Evolutionary conservation across 2,888 invertebrate genomes (phyloP).

Genomic region (Cremastinae sp.): DNA sequence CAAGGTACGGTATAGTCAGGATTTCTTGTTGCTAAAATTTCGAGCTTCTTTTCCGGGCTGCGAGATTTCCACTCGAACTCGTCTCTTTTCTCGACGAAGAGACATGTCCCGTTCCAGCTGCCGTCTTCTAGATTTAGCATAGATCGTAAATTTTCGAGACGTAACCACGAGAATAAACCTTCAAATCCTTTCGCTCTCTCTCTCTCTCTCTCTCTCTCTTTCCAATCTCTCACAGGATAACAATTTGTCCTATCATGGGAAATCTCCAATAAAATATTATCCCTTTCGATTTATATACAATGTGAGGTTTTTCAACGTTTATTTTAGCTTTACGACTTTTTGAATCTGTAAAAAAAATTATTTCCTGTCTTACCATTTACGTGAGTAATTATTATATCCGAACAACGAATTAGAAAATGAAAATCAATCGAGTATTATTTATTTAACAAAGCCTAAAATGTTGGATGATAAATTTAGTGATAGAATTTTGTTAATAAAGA

Average conservation of each 20-base stretch:
- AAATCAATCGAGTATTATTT: too few relatives aligned
- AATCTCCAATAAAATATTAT: constrained; percentile 16
- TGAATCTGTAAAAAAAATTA: too few relatives aligned
- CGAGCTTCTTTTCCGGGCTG: too few relatives aligned
- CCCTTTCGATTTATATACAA: constrained; percentile 10
- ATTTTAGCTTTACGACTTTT: too few relatives aligned
- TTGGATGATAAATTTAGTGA: too few relatives aligned
- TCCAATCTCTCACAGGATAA: not conserved
- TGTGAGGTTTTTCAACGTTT: not conserved
- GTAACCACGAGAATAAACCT: constrained; percentile 17
- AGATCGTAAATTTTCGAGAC: constrained; percentile 39
- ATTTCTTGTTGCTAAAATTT: constrained; percentile 37
- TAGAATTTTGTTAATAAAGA: too few relatives aligned
- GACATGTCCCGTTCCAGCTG: constrained; percentile 28
- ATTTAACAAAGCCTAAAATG: too few relatives aligned
- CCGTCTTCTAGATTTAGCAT: constrained; percentile 20
- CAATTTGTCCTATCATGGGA: not conserved
- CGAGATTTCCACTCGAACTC: not conserved
- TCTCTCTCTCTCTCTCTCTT: not conserved
- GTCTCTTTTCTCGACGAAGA: constrained; percentile 3
- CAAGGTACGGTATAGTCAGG: not conserved
- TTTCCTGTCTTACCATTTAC: too few relatives aligned
- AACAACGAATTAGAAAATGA: too few relatives aligned
- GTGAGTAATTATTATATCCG: too few relatives aligned
- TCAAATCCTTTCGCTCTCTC: not conserved